These are phyloP conservation scores for Sitta europaea DNA, from an alignment of 2,113 vertebrate species.

Conservation along the genomic window DNA sequence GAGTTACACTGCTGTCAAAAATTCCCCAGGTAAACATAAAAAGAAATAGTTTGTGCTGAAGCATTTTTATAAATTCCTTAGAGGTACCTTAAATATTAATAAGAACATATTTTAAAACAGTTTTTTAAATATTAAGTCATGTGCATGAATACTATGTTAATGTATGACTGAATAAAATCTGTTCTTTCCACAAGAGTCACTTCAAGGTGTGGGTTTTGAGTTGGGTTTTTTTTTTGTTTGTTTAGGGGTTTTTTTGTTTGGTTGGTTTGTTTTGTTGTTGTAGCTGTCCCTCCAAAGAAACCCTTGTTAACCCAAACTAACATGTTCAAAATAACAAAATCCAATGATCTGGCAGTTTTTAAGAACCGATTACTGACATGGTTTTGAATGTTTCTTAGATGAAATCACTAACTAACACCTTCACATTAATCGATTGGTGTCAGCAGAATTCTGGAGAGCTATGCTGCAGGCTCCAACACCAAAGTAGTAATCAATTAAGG, in stretches of 20 bases:
- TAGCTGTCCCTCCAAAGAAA: background rate
- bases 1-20: conserved; percentile 37
- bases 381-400: conserved; percentile 65
- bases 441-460: conserved; percentile 66
- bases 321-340: conserved; percentile 42
- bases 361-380: conserved; percentile 62
- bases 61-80: conserved; percentile 39
- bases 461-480: conserved; percentile 58
- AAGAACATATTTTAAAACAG: conserved; percentile 6
- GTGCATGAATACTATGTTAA: background rate
- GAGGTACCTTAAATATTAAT: conserved; percentile 61
- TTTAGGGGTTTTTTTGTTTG: no score
- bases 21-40: conserved; percentile 31
- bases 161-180: background rate
- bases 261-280: background rate
- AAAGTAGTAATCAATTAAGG: conserved; percentile 70
- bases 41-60: conserved; percentile 7
- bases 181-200: background rate
- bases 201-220: background rate
- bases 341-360: conserved; percentile 56
- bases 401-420: conserved; percentile 69
- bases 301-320: conserved; percentile 37
- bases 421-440: conserved; percentile 64
- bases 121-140: conserved; percentile 53
- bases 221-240: background rate